phyloP scores from a whole-genome alignment of 2,797 vertebrate genomes.

The Ceyx erithaca region DNA sequence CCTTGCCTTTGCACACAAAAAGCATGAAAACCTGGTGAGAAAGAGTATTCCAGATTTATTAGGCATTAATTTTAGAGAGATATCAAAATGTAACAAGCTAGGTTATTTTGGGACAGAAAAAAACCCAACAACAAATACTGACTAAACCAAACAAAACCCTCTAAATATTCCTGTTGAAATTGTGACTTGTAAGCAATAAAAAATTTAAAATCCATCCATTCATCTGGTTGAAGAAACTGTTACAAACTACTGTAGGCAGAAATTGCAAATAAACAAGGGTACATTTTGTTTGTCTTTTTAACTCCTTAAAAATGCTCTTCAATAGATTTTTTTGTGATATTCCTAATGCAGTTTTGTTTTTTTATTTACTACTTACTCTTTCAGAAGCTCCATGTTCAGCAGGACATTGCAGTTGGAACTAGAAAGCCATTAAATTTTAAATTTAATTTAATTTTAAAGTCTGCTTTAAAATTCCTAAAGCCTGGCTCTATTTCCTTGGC shows the following conservation, averaged over 20 bases:
- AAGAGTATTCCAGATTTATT: neutral
- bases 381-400: neutral
- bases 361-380: slow-evolving; percentile 19
- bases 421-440: neutral
- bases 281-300: neutral
- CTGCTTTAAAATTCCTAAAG: slow-evolving; percentile 8
- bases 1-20: neutral
- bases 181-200: slow-evolving; percentile 10
- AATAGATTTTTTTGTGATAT: neutral
- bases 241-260: neutral
- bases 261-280: neutral
- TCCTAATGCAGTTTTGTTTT: neutral
- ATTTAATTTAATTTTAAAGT: too few species aligned
- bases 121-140: neutral
- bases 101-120: neutral
- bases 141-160: neutral
- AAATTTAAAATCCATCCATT: slow-evolving; percentile 63
- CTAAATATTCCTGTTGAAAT: neutral
- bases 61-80: neutral
- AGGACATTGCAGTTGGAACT: slow-evolving; percentile 2
- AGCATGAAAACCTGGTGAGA: neutral
- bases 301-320: neutral
- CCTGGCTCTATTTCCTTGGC: neutral
- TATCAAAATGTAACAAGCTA: neutral
- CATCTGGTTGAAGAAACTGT: neutral